A percentile compares a stretch with the other conserved stretches of the same genome.
Conservation (phyloP, 2,888 invertebrate species). For the Trilocha varians region DNA sequence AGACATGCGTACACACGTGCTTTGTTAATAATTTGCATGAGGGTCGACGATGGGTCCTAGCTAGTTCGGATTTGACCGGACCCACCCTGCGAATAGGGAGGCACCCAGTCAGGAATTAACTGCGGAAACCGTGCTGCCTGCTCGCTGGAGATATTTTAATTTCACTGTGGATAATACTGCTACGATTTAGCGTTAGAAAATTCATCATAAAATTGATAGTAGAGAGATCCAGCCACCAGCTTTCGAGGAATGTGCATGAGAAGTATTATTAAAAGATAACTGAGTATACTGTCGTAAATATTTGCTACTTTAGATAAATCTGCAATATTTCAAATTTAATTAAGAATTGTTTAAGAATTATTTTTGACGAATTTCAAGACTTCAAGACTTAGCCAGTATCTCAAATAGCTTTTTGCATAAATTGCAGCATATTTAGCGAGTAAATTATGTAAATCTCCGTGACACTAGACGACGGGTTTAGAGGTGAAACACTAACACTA, state of each 20-base stretch:
- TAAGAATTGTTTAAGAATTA: conserved; percentile 20
- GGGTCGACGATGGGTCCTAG: conserved; percentile 16
- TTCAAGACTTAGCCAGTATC: conserved; percentile 1
- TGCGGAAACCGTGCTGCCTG: conserved; percentile 29
- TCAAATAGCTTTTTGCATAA: conserved; percentile 9
- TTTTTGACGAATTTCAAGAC: conserved; percentile 1
- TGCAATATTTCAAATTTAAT: too few relatives aligned
- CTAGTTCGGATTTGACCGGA: neutral
- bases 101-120: conserved; percentile 34
- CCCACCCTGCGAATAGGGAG: conserved; percentile 14
- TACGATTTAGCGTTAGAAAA: conserved; percentile 38
- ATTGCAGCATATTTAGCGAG: conserved; percentile 38
- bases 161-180: conserved; percentile 35
- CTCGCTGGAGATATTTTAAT: conserved; percentile 43
- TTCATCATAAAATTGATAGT: conserved; percentile 9
- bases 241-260: neutral
- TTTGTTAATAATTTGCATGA: conserved; percentile 57
- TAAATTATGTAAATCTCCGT: conserved; percentile 54
- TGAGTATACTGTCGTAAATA: too few relatives aligned
- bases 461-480: conserved; percentile 31
- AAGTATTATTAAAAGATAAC: too few relatives aligned
- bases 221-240: neutral
- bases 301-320: too few relatives aligned
- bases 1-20: conserved; percentile 42
- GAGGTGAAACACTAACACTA: conserved; percentile 6